Conservation (phyloP, 2,113 vertebrate species). For the Serinus canaria region DNA sequence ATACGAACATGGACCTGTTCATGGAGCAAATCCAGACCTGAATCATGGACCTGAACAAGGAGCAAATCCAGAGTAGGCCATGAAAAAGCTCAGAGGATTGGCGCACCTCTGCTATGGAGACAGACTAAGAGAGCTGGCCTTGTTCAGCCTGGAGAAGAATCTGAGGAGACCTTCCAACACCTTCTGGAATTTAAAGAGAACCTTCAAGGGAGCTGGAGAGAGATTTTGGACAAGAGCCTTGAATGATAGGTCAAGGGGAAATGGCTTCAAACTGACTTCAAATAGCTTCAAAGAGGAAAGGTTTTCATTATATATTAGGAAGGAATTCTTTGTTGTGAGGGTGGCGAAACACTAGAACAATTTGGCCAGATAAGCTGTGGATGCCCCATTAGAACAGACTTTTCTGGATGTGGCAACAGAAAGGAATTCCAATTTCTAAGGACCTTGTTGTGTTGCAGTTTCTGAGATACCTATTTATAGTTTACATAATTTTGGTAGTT, state of each 20-base stretch:
- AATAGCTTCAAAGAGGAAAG: not conserved
- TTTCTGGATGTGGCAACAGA: rapidly evolving
- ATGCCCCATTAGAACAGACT: not conserved
- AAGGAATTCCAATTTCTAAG: rapidly evolving
- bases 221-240: not conserved
- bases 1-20: too few relatives aligned
- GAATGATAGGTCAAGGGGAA: not conserved
- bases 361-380: not conserved
- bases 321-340: not conserved
- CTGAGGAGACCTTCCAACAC: not conserved
- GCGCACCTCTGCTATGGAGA: not conserved
- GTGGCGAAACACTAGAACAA: too few relatives aligned
- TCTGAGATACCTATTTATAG: not conserved
- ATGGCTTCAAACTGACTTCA: not conserved
- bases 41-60: not conserved
- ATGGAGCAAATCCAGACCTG: not conserved
- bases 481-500: not conserved
- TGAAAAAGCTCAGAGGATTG: not conserved
- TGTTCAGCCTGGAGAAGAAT: not conserved
- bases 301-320: not conserved
- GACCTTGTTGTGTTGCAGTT: not conserved
- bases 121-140: not conserved
- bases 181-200: too few relatives aligned
- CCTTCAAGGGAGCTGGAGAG: not conserved
- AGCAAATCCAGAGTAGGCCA: not conserved